Conservation (phyloP, 1,140 invertebrate genomes). For the Lasaia peninsularis region DNA sequence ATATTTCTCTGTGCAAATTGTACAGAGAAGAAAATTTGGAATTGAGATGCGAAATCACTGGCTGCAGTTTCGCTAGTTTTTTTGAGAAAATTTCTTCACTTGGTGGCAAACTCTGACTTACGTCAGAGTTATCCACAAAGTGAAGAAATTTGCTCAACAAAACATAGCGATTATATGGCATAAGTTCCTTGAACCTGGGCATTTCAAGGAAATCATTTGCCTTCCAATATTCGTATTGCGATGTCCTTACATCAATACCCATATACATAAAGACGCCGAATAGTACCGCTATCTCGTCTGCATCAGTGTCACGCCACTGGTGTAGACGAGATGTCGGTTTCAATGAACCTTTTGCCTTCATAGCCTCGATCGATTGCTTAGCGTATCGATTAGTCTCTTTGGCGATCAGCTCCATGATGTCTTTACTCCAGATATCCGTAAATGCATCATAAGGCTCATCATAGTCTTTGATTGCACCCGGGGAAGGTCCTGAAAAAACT, state of each 20-base stretch:
- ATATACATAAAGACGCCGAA: neutral
- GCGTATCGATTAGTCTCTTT: neutral
- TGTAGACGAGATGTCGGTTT: slow-evolving; percentile 4
- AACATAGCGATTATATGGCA: neutral
- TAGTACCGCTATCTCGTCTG: slow-evolving; percentile 1
- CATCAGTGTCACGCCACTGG: neutral
- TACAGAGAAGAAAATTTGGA: slow-evolving; percentile 7
- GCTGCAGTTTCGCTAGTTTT: slow-evolving; percentile 2
- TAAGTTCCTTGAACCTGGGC: neutral
- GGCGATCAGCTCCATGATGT: neutral
- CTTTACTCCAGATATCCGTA: slow-evolving; percentile 1
- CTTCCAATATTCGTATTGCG: neutral
- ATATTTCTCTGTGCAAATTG: slow-evolving; percentile 8
- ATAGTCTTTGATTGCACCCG: neutral
- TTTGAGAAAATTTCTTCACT: slow-evolving; percentile 2
- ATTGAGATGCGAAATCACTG: slow-evolving; percentile 2
- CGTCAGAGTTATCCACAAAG: slow-evolving; percentile 3
- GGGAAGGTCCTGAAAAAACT: neutral
- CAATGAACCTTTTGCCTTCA: neutral
- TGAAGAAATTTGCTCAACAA: slow-evolving; percentile 2
- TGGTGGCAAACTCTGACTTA: neutral
- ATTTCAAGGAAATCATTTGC: neutral
- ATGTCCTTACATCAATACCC: neutral
- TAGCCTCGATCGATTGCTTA: neutral
- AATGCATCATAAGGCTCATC: slow-evolving; percentile 1